A percentile compares a stretch with the other conserved stretches of the same genome.
phyloP scores from a whole-genome alignment of 2,113 vertebrate species.

The Ammodytes marinus region DNA sequence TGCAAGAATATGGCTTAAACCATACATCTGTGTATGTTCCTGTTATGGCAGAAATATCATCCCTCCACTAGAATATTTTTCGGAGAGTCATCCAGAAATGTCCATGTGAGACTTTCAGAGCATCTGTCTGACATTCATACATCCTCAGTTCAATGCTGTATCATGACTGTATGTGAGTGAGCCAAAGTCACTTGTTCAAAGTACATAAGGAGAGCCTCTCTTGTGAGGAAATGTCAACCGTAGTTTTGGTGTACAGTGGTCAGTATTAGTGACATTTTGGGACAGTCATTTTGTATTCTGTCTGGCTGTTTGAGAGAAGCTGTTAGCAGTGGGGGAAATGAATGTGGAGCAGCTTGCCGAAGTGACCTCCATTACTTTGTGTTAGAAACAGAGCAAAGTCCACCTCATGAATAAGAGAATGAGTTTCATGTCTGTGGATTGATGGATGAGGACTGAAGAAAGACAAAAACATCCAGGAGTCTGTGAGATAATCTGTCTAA shows the following conservation, averaged over 20 bases:
- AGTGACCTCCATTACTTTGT: slow-evolving; percentile 72
- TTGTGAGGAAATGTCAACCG: slow-evolving; percentile 58
- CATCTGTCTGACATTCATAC: slow-evolving; percentile 45
- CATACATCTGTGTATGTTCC: neutral
- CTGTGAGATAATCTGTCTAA: slow-evolving; percentile 18
- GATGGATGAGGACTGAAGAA: slow-evolving; percentile 53
- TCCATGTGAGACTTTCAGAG: slow-evolving; percentile 18
- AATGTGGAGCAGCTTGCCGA: slow-evolving; percentile 41
- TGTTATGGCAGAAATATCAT: neutral
- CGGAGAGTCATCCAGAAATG: slow-evolving; percentile 10
- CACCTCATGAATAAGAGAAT: slow-evolving; percentile 60
- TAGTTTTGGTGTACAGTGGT: slow-evolving; percentile 40
- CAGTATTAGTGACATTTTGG: slow-evolving; percentile 59
- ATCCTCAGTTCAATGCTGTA: slow-evolving; percentile 23
- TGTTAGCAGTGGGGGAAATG: slow-evolving; percentile 58
- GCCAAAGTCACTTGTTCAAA: slow-evolving; percentile 37
- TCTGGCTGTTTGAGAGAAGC: slow-evolving; percentile 44
- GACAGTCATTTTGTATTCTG: slow-evolving; percentile 63
- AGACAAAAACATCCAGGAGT: slow-evolving; percentile 36
- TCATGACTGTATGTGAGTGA: slow-evolving; percentile 20
- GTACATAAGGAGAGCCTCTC: neutral
- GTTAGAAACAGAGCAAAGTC: slow-evolving; percentile 56
- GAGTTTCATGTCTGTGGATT: slow-evolving; percentile 28
- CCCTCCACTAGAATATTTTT: neutral
- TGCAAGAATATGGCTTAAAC: neutral